Base-by-base conservation (phyloP, 2,888 invertebrate species). In the Vanessa cardui region DNA sequence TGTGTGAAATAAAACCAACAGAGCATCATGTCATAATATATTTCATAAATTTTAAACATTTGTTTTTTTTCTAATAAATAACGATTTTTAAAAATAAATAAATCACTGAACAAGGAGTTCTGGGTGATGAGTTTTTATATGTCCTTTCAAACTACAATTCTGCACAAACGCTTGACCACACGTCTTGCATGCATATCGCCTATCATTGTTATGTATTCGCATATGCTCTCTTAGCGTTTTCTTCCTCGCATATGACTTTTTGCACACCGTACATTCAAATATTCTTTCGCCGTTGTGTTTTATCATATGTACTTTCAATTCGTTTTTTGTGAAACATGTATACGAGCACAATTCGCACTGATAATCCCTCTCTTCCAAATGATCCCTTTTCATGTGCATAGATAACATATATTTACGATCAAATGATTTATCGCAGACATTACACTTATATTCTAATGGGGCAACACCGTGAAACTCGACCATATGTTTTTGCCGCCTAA, bases 181-280 rank as follows among this genome's bases (percentile, higher is more conserved):
- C 33, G 71, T 60, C 6, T 75, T 72, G 45, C 82, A 83, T 6
- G 74, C 73, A 45, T 74, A 79, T 0, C 74, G 54, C 9, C 72
- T 69, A 16, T 73, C 76, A 21, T 73, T 64, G 1, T 54, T 62
- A 46, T 80, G 80, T 5, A 73, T 76, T 8, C 74, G 70, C 71
- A 78, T 67, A 71, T 82, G 82, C 31, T 75, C 71, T 18, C 56
- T 54, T 33, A 80, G 64, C 0, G 77, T 77, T 44, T 64, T 63
- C 64, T 72, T 74, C 33, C 79, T 63, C 0, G 71, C 72, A 64
- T 74, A 81, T 2, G 72, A 61, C 54, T 85, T 86, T 9, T 76
- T 62, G 64, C 89, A 90, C 15, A 84, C 71, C 12, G 79, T 76
- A 66, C 90, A 90, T 71, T 83, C 77, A 62, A 80, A 87, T 7